These are phyloP conservation scores for Sinocyclocheilus anophthalmus DNA, from an alignment of 2,113 vertebrate species.

Conservation along the genomic window DNA sequence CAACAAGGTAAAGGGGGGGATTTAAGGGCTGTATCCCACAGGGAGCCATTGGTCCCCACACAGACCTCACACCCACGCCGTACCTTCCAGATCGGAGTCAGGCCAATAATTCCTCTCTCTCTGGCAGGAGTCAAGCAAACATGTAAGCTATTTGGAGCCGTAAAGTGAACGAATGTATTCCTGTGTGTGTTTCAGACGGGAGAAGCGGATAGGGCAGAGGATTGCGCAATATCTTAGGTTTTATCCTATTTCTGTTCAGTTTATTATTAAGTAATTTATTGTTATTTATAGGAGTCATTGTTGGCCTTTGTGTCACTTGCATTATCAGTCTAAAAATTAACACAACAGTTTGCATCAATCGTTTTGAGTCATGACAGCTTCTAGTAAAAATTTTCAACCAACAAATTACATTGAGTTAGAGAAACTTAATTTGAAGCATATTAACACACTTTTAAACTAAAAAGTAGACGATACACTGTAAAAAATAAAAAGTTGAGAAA, in stretches of 20 bases:
- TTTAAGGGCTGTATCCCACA: constrained; percentile 50
- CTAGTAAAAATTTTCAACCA: too few species aligned
- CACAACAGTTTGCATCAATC: too few species aligned
- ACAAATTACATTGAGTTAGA: too few species aligned
- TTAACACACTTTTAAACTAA: too few species aligned
- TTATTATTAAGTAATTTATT: too few species aligned
- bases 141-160: constrained; percentile 30
- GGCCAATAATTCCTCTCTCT: constrained; percentile 39
- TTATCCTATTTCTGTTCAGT: not conserved
- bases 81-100: constrained; percentile 43
- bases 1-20: constrained; percentile 49
- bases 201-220: not conserved
- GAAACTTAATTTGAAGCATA: too few species aligned
- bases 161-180: not conserved
- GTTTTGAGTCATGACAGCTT: too few species aligned
- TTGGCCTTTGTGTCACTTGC: not conserved
- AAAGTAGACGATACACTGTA: too few species aligned
- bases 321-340: too few species aligned
- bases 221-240: not conserved
- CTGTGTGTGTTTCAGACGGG: not conserved
- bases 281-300: not conserved
- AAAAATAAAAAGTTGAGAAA: too few species aligned
- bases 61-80: constrained; percentile 48
- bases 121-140: constrained; percentile 44
- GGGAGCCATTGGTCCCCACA: constrained; percentile 50